Evolutionary conservation across 2,113 vertebrate species (phyloP).

Genomic region (Mohoua ochrocephala): DNA sequence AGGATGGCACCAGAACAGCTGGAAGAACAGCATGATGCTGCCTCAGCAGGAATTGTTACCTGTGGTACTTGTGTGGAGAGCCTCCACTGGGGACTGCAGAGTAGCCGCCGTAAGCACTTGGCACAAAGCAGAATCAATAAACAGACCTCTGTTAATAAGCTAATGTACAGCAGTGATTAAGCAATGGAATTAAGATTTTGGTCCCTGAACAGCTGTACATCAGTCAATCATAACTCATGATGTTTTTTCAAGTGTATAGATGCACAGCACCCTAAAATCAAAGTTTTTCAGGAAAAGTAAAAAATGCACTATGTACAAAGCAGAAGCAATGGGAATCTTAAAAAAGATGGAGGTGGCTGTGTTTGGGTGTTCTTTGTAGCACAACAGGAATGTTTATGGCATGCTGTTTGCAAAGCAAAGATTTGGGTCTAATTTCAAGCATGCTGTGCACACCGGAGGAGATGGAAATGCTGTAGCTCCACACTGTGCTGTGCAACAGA

Average conservation of each 20-base stretch:
- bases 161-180: neutral
- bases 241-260: neutral
- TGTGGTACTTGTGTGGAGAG: neutral
- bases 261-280: neutral
- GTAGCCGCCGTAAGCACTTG: conserved; percentile 4
- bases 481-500: neutral
- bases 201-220: neutral
- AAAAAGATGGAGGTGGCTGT: neutral
- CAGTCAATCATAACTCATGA: neutral
- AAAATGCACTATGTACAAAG: rapidly evolving
- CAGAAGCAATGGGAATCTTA: neutral
- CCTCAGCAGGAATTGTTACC: conserved; percentile 55
- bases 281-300: neutral
- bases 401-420: neutral
- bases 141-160: conserved; percentile 22
- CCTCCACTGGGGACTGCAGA: neutral
- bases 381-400: neutral
- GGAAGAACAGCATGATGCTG: conserved; percentile 28
- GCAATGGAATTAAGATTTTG: neutral
- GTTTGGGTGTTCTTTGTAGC: neutral
- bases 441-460: neutral
- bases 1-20: conserved; percentile 46
- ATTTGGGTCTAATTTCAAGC: conserved; percentile 16
- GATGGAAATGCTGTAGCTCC: neutral
- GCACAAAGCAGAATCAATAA: conserved; percentile 25